phyloP scores from a whole-genome alignment of 2,888 invertebrate genomes.

The Sinodicranocentrus sp. region DNA sequence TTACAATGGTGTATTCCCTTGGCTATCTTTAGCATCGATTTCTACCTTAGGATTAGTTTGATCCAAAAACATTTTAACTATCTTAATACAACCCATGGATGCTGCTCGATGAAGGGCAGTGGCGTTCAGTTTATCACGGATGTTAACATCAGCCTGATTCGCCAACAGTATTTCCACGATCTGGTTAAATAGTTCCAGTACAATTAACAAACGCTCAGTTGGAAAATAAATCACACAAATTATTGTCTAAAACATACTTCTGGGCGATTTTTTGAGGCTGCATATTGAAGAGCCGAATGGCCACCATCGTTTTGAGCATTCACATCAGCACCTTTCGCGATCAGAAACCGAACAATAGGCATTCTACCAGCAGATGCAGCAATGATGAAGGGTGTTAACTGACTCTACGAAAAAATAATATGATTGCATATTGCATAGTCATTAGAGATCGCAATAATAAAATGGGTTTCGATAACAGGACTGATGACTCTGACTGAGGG shows the following conservation, averaged over 20 bases:
- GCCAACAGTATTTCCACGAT: constrained; percentile 84
- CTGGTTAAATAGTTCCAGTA: constrained; percentile 79
- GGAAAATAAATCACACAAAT: neutral
- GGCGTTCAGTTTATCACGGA: constrained; percentile 84
- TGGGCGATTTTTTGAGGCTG: constrained; percentile 89
- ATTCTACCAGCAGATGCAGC: constrained; percentile 88
- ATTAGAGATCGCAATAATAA: too few species aligned
- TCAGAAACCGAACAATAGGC: constrained; percentile 84
- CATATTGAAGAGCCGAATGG: constrained; percentile 90
- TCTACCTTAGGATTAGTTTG: constrained; percentile 79
- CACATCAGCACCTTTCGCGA: constrained; percentile 85
- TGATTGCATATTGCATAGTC: too few species aligned
- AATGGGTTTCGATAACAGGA: too few species aligned
- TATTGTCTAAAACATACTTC: constrained; percentile 80
- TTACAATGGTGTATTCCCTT: constrained; percentile 88
- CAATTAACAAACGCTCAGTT: neutral
- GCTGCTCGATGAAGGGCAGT: constrained; percentile 90
- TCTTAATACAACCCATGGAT: constrained; percentile 85
- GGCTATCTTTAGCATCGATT: constrained; percentile 83
- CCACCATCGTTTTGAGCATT: constrained; percentile 86
- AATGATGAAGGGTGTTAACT: constrained; percentile 88
- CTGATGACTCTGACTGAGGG: too few species aligned
- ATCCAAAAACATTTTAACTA: constrained; percentile 84
- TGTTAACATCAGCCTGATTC: constrained; percentile 85
- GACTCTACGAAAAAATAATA: constrained; percentile 79